phyloP scores from a whole-genome alignment of 37 sponge, comb jelly and placozoan genomes.

The Hexactinellida sp. region DNA sequence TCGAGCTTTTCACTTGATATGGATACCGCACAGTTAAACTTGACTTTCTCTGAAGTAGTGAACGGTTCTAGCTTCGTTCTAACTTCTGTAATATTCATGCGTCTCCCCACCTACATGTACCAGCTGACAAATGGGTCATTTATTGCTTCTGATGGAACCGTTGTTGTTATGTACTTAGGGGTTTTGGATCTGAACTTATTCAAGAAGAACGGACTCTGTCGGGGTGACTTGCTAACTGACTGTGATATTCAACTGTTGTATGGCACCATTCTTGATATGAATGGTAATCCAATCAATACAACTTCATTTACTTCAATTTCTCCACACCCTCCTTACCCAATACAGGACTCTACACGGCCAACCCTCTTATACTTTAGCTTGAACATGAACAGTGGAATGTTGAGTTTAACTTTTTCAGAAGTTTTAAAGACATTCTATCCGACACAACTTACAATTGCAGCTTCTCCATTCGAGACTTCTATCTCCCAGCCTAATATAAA shows the following conservation, averaged over 20 bases:
- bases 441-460: neutral
- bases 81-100: conserved; percentile 23
- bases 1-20: conserved; percentile 46
- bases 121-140: conserved; percentile 61
- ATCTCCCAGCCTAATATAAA: neutral
- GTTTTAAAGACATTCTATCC: conserved; percentile 19
- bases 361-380: conserved; percentile 59
- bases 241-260: conserved; percentile 31
- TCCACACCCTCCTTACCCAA: conserved; percentile 1
- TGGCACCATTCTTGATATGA: conserved; percentile 51
- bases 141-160: conserved; percentile 37
- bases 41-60: conserved; percentile 69
- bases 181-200: conserved; percentile 56
- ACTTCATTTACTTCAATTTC: neutral
- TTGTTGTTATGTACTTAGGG: conserved; percentile 45
- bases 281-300: conserved; percentile 24
- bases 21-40: conserved; percentile 51
- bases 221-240: neutral
- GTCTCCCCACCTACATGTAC: neutral
- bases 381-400: conserved; percentile 47
- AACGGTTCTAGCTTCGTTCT: conserved; percentile 47
- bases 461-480: neutral
- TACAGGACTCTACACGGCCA: conserved; percentile 40
- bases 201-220: conserved; percentile 34
- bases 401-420: conserved; percentile 71